Evolutionary conservation across 2,888 invertebrate genomes (phyloP), one percentile per base, ranked within the genome.

Genomic region (Orchesellides sinensis): DNA sequence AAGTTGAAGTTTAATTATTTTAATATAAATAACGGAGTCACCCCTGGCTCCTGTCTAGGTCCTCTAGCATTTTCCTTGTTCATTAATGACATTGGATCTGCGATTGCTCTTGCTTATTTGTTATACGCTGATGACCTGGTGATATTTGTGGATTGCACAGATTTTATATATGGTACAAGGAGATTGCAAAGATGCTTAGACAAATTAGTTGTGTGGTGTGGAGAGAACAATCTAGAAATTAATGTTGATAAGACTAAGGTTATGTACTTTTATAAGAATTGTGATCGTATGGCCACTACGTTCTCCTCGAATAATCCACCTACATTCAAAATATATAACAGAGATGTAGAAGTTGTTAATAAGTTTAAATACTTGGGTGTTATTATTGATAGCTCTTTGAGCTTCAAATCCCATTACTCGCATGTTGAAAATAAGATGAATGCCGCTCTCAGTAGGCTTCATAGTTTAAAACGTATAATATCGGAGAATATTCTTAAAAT

Each of bases 341-440:
- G 21, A 17, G 6, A 23, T 12, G 21, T 79, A 21, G 78, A 79
- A 52, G 10, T 61, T 12, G 78, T 78, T n/a, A 19, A 29, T 4
- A 25, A 8, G 2, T 78, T 79, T 35, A 79, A 79, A 59, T 79
- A 79, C 14, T 14, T 79, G 19, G 78, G 78, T 1, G 6, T 79
- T 3, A 35, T 63, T 12, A 5, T 79, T 35, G 69, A 79, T 21
- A 35, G 8, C 14, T 23, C 14, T 27, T 14, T 70, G 0, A 25
- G 0, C 17, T 78, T 78, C 23, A 69, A 69, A 17, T 5, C 12
- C 29, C 78, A 78, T 47, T 68, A 17, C n/a, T 12, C 6, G 1
- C 32, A 59, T 23, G 77, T 59, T 12, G 59, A 68, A 47, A 47
- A 49, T 2, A 56, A 69, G 23, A 68, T 69, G 47, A 69, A 69